Evolutionary conservation across 1,140 invertebrate species (phyloP), one percentile per base, ranked within the genome.

Genomic region (Pentalonia nigronervosa): DNA sequence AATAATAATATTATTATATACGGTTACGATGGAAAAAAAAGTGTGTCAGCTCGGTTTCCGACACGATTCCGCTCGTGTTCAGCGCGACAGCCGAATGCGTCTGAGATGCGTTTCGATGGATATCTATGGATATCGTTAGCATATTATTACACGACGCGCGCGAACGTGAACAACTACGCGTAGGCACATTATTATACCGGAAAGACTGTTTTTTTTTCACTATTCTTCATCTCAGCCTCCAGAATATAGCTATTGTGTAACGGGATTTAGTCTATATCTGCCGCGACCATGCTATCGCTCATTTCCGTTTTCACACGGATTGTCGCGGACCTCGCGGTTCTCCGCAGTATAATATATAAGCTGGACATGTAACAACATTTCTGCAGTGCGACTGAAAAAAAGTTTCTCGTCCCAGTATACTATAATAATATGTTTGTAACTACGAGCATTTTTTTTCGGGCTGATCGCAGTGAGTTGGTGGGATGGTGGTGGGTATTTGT

Each of bases 1-100:
- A 90, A 90, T 90, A 89, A 48, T 87, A 48, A 87, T 56, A 34
- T 56, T 36, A 53, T 90, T 90, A 14, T 56, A 41, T 30, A 25
- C 47, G n/a, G 34, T 50, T n/a, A 88, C 87, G 45, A 48, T 47
- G 6, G 47, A 21, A 23, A 67, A 67, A 90, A 90, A 83, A 87
- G 20, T 87, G 47, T 87, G 86, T 87, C 48, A 30, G 90, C 8
- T 48, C 21, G 7, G 91, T 48, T 48, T 83, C 36, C 17, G 91
- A 53, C 91, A 92, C 91, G 91, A 53, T 92, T 92, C 47, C 23
- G 47, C 84, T 25, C 84, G 25, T 84, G 83, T 84, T 84, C 21
- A 4, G 83, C 21, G 45, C 41, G 45, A 86, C 84, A 47, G 84
- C 17, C 84, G 84, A 47, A 41, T 25, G 90, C 60, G 23, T 36